phyloP scores from a whole-genome alignment of 2,888 invertebrate genomes.

The Cotesia congregata region DNA sequence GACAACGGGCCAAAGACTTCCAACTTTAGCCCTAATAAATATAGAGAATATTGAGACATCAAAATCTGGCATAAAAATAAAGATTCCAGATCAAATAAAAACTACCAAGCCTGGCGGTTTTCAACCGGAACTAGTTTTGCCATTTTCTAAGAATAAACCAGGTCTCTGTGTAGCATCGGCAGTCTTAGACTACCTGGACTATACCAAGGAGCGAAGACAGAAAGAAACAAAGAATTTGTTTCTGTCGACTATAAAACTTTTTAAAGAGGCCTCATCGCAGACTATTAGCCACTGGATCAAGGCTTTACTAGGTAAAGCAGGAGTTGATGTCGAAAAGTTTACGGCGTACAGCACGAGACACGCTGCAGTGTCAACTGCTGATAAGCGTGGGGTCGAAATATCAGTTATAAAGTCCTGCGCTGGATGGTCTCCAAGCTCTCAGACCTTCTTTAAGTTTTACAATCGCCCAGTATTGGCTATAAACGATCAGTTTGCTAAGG shows the following conservation, averaged over 20 bases:
- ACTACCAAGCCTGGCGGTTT: constrained; percentile 37
- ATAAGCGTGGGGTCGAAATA: constrained; percentile 19
- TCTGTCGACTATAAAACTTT: constrained; percentile 30
- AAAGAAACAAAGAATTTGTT: constrained; percentile 19
- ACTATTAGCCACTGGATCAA: constrained; percentile 51
- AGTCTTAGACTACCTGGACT: constrained; percentile 28
- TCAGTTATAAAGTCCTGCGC: constrained; percentile 21
- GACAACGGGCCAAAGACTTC: constrained; percentile 45
- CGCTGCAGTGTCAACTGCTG: constrained; percentile 43
- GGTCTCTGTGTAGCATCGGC: constrained; percentile 33
- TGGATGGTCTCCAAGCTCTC: not conserved
- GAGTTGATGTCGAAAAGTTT: constrained; percentile 43
- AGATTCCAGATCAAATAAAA: constrained; percentile 40
- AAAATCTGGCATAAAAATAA: constrained; percentile 25
- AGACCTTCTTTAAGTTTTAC: constrained; percentile 7
- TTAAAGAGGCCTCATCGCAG: constrained; percentile 34
- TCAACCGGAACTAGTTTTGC: constrained; percentile 34
- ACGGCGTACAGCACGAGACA: constrained; percentile 46
- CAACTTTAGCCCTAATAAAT: constrained; percentile 44
- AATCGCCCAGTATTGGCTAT: constrained; percentile 29
- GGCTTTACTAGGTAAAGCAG: constrained; percentile 41
- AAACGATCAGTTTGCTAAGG: constrained; percentile 28
- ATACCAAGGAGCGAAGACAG: constrained; percentile 31
- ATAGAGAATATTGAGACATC: constrained; percentile 37
- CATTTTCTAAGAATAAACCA: constrained; percentile 37